Evolutionary conservation across 2,113 vertebrate species (phyloP).

Genomic region (Urocitellus parryii): DNA sequence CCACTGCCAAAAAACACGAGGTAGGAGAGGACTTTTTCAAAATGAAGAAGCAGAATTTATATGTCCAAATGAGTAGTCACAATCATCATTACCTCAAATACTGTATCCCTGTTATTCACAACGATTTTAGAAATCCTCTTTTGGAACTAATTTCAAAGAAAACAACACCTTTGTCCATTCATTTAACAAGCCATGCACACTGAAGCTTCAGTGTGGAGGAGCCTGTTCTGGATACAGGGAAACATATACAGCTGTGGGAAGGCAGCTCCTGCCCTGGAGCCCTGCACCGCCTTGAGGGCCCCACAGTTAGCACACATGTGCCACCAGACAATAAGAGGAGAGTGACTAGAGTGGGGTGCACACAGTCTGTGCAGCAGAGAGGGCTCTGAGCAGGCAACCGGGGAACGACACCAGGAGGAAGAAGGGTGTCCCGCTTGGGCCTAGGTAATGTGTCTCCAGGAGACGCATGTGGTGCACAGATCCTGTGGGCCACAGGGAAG

Average conservation of each 20-base stretch:
- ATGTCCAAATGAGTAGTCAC: fast-evolving
- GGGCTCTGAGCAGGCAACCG: not conserved
- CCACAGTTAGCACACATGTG: not conserved
- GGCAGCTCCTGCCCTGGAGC: not conserved
- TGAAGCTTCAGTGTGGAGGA: not conserved
- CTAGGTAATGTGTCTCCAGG: not conserved
- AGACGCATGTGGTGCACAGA: fast-evolving
- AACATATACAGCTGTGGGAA: not conserved
- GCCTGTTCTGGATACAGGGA: not conserved
- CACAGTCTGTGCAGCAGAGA: not conserved
- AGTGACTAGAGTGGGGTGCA: not conserved
- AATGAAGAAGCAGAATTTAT: not conserved
- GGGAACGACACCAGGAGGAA: not conserved
- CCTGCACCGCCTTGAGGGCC: too few species aligned
- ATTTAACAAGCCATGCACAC: not conserved
- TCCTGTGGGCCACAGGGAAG: not conserved
- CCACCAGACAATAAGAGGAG: too few species aligned
- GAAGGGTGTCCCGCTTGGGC: not conserved
- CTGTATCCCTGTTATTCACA: not conserved
- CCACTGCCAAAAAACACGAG: not conserved
- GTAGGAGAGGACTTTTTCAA: not conserved
- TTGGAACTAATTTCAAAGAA: not conserved
- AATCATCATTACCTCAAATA: not conserved
- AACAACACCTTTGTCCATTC: not conserved
- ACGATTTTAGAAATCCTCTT: not conserved